Evolutionary conservation across 2,888 invertebrate species (phyloP).

Genomic region (Heliconius aoede): DNA sequence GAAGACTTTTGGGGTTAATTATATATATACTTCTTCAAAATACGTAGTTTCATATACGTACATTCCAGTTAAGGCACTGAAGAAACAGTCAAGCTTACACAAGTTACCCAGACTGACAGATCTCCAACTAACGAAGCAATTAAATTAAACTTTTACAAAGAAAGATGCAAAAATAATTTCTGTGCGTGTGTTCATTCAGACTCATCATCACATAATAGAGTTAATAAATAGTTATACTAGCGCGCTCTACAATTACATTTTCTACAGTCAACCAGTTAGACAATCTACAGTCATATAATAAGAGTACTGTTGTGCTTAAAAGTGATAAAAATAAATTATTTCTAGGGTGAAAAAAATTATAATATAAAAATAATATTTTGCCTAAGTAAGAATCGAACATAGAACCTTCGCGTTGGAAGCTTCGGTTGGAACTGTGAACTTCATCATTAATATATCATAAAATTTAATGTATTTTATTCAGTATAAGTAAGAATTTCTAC

Average conservation of each 20-base stretch:
- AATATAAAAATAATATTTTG: background rate
- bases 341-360: too few species aligned
- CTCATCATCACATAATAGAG: constrained; percentile 12
- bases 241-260: constrained; percentile 35
- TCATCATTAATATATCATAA: too few species aligned
- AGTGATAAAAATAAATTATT: too few species aligned
- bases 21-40: too few species aligned
- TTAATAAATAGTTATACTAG: constrained; percentile 33
- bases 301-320: constrained; percentile 24
- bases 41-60: too few species aligned
- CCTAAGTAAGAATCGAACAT: background rate
- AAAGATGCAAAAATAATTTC: background rate
- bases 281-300: constrained; percentile 16
- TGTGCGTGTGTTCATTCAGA: constrained; percentile 5
- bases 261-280: constrained; percentile 29
- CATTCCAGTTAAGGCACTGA: too few species aligned
- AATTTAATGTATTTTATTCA: too few species aligned
- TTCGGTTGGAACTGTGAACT: too few species aligned
- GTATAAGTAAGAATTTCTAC: too few species aligned
- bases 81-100: too few species aligned
- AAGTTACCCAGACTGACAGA: too few species aligned
- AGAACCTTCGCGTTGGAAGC: background rate
- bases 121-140: background rate
- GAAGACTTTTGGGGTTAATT: too few species aligned
- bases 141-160: background rate